Conservation (phyloP, 92 coral and sea anemone genomes). For the Diadumene lineata region DNA sequence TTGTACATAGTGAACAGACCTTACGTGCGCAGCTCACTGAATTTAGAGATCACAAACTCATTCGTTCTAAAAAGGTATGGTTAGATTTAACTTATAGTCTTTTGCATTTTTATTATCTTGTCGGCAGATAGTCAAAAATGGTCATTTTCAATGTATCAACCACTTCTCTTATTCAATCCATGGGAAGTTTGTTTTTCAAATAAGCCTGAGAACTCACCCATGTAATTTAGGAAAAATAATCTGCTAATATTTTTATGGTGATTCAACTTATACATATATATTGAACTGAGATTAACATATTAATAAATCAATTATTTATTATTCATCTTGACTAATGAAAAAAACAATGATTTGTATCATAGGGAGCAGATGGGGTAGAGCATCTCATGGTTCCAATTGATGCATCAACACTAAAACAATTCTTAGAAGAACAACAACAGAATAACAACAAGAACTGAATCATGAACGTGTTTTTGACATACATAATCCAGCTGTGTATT, state of each 20-base stretch:
- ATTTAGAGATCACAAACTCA: constrained; percentile 89
- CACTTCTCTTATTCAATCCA: too few relatives aligned
- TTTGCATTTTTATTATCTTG: not conserved
- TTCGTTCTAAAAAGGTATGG: constrained; percentile 79
- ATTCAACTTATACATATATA: not conserved
- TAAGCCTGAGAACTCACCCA: too few relatives aligned
- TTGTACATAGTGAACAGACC: constrained; percentile 93
- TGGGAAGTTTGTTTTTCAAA: too few relatives aligned
- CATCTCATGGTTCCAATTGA: constrained; percentile 82
- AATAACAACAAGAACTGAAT: constrained; percentile 3
- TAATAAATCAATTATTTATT: not conserved
- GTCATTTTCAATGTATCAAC: too few relatives aligned
- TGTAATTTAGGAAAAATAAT: not conserved
- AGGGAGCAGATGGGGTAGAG: constrained; percentile 97
- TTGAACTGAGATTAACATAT: not conserved
- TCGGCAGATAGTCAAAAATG: too few relatives aligned
- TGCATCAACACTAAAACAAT: constrained; percentile 77
- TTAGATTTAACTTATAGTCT: not conserved
- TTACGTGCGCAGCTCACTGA: constrained; percentile 92
- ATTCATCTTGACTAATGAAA: not conserved
- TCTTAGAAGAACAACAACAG: constrained; percentile 82
- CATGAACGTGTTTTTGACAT: not conserved
- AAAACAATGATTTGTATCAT: not conserved
- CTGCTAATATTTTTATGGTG: not conserved
- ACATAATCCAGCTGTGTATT: too few relatives aligned